Evolutionary conservation across 2,797 vertebrate species (phyloP).

Genomic region (Sebastes cheni): DNA sequence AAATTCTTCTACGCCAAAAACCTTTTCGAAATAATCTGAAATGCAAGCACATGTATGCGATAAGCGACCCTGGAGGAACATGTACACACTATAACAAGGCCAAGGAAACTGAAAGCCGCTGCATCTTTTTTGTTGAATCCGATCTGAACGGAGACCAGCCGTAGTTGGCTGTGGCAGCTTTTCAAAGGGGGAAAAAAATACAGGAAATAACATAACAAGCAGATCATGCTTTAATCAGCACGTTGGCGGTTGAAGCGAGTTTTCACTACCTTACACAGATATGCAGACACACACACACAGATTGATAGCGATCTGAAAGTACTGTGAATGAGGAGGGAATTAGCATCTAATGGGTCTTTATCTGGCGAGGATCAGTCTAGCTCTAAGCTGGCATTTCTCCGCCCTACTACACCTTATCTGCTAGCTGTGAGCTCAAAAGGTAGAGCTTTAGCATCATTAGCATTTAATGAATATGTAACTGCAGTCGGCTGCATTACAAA

Average conservation of each 20-base stretch:
- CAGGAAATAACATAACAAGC: slow-evolving; percentile 69
- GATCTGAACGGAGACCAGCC: slow-evolving; percentile 41
- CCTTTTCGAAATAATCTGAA: slow-evolving; percentile 7
- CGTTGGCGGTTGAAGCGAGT: slow-evolving; percentile 48
- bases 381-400: slow-evolving; percentile 38
- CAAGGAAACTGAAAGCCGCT: slow-evolving; percentile 8
- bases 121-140: slow-evolving; percentile 45
- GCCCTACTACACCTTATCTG: slow-evolving; percentile 47
- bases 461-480: slow-evolving; percentile 64
- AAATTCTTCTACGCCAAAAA: neutral
- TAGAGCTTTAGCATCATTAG: slow-evolving; percentile 59
- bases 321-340: slow-evolving; percentile 71
- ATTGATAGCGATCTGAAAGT: slow-evolving; percentile 73
- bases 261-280: slow-evolving; percentile 39
- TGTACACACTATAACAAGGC: slow-evolving; percentile 4
- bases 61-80: slow-evolving; percentile 24
- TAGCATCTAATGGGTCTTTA: slow-evolving; percentile 79
- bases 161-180: slow-evolving; percentile 33
- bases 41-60: slow-evolving; percentile 30
- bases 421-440: slow-evolving; percentile 46
- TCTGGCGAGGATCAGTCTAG: slow-evolving; percentile 69
- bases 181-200: slow-evolving; percentile 49
- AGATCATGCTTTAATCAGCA: slow-evolving; percentile 74
- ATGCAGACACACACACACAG: slow-evolving; percentile 38
- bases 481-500: slow-evolving; percentile 51